These are phyloP conservation scores for Mythimna ferrago DNA, from an alignment of 2,888 invertebrate species.

Conservation along the genomic window DNA sequence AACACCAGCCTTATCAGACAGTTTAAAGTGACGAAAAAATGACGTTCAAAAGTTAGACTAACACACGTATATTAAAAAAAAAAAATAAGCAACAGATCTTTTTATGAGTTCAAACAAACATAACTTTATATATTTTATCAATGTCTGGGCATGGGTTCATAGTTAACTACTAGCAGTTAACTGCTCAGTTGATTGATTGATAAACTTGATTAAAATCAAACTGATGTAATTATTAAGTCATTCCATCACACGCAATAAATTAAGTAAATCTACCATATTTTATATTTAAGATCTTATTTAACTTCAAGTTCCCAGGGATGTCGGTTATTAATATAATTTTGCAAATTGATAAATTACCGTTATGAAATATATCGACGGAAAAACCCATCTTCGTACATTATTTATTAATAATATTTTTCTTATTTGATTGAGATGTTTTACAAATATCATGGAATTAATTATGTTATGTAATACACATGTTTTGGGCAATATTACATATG, in stretches of 20 bases:
- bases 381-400: background rate
- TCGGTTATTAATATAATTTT: slow-evolving; percentile 11
- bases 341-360: slow-evolving; percentile 20
- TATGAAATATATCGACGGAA: slow-evolving; percentile 6
- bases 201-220: slow-evolving; percentile 33
- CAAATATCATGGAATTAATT: slow-evolving; percentile 10
- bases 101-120: slow-evolving; percentile 1
- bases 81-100: background rate
- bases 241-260: slow-evolving; percentile 24
- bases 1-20: too few relatives aligned
- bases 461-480: background rate
- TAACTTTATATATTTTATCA: slow-evolving; percentile 12
- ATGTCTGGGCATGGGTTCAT: too few relatives aligned
- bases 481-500: background rate
- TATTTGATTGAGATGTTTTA: slow-evolving; percentile 16
- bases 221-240: slow-evolving; percentile 4
- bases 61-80: too few relatives aligned
- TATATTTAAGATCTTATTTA: slow-evolving; percentile 7
- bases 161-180: background rate
- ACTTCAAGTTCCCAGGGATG: background rate
- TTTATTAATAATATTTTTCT: slow-evolving; percentile 17
- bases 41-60: too few relatives aligned
- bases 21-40: too few relatives aligned
- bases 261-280: background rate
- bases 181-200: slow-evolving; percentile 10